These are phyloP conservation scores for Apogon hyalosoma DNA, from an alignment of 2,797 vertebrate species.

Conservation along the genomic window DNA sequence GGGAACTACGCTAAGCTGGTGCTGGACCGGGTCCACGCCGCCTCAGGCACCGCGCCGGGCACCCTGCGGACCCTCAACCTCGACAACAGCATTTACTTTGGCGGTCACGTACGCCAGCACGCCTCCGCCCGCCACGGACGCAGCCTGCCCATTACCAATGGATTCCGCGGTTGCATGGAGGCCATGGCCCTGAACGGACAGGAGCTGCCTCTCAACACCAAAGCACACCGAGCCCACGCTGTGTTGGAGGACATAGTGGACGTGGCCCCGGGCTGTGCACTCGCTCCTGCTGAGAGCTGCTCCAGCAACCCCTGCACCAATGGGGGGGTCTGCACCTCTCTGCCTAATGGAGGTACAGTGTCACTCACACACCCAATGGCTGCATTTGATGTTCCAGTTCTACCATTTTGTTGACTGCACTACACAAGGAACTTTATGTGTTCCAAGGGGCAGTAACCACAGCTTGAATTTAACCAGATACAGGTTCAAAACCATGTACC, in stretches of 20 bases:
- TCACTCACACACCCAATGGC: not conserved
- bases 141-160: slow-evolving; percentile 88
- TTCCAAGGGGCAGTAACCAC: not conserved
- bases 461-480: no score
- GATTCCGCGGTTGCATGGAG: slow-evolving; percentile 95
- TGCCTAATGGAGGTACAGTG: slow-evolving; percentile 89
- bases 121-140: slow-evolving; percentile 82
- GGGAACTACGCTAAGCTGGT: slow-evolving; percentile 95
- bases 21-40: slow-evolving; percentile 93
- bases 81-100: slow-evolving; percentile 92
- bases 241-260: slow-evolving; percentile 93
- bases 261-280: slow-evolving; percentile 88
- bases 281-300: slow-evolving; percentile 88
- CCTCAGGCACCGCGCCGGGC: slow-evolving; percentile 94
- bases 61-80: slow-evolving; percentile 95
- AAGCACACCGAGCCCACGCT: slow-evolving; percentile 83
- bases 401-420: not conserved
- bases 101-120: slow-evolving; percentile 91
- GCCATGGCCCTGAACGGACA: slow-evolving; percentile 91
- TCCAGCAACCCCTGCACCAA: slow-evolving; percentile 94
- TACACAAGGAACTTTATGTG: not conserved
- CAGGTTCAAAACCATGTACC: no score
- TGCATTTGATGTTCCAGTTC: not conserved
- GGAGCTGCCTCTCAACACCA: slow-evolving; percentile 92
- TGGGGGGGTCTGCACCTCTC: slow-evolving; percentile 88